phyloP scores from a whole-genome alignment of 2,888 invertebrate species.

The Dicyrtomina minuta region DNA sequence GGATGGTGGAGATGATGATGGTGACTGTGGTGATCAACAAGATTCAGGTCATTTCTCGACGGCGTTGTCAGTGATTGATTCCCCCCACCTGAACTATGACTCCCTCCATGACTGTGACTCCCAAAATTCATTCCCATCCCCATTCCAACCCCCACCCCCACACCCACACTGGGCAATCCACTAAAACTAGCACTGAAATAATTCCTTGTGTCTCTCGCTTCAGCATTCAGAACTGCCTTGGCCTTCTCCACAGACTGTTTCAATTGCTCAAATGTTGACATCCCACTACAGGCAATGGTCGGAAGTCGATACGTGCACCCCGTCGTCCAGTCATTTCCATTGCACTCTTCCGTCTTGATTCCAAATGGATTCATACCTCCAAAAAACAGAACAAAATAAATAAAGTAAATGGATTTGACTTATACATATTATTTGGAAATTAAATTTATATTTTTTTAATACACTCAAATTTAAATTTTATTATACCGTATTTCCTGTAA shows the following conservation, averaged over 20 bases:
- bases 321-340: slow-evolving; percentile 55
- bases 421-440: neutral
- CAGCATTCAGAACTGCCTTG: slow-evolving; percentile 69
- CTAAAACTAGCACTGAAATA: slow-evolving; percentile 52
- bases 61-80: slow-evolving; percentile 20
- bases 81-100: slow-evolving; percentile 26
- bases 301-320: slow-evolving; percentile 69
- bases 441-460: neutral
- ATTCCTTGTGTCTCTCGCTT: slow-evolving; percentile 47
- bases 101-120: neutral
- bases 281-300: slow-evolving; percentile 56
- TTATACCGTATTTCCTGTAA: too few species aligned
- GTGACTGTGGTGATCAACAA: slow-evolving; percentile 25
- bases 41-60: slow-evolving; percentile 33
- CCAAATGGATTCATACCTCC: slow-evolving; percentile 52
- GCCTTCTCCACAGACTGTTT: slow-evolving; percentile 89
- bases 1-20: slow-evolving; percentile 40
- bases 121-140: slow-evolving; percentile 50
- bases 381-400: neutral
- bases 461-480: too few species aligned
- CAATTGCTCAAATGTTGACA: slow-evolving; percentile 81
- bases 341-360: slow-evolving; percentile 52
- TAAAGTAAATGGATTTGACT: neutral
- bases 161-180: slow-evolving; percentile 41
- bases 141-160: slow-evolving; percentile 52